Percentiles rank a stretch among this genome's conserved stretches.
These are phyloP conservation scores for Tetramorium parvispinum DNA, from an alignment of 1,140 invertebrate species.

Conservation along the genomic window DNA sequence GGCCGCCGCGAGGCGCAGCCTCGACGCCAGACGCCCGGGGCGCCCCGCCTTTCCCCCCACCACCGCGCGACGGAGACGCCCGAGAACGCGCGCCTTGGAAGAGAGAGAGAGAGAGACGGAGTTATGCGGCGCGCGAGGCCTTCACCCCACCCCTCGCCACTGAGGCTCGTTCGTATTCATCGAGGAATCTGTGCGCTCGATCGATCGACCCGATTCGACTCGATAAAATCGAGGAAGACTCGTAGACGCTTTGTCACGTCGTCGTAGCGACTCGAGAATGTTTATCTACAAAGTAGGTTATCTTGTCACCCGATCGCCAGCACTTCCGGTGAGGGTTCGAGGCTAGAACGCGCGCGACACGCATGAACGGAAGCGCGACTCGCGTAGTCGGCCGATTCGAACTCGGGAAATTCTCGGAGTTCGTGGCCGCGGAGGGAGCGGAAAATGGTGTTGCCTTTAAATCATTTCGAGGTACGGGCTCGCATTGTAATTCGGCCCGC, in stretches of 20 bases:
- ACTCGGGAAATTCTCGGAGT: neutral
- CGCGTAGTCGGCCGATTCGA: neutral
- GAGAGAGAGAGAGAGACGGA: neutral
- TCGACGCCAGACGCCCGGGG: slow-evolving; percentile 64
- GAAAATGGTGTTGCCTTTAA: neutral
- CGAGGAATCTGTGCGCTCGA: neutral
- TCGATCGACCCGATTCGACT: neutral
- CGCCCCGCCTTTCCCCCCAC: too few species aligned
- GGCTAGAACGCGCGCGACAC: neutral
- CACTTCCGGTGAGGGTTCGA: slow-evolving; percentile 17
- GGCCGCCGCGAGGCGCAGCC: slow-evolving; percentile 57
- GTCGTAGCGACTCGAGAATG: neutral
- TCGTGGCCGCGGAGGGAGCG: too few species aligned
- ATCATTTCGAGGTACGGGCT: neutral
- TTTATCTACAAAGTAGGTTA: neutral
- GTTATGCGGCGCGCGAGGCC: neutral
- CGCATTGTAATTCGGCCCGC: neutral
- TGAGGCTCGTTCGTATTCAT: neutral
- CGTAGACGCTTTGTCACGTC: neutral
- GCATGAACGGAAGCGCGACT: slow-evolving; percentile 5
- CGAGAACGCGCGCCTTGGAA: too few species aligned
- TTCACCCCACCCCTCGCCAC: neutral
- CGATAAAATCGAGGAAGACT: neutral
- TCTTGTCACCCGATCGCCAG: neutral
- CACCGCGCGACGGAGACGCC: too few species aligned